Conservation (phyloP, 2,888 invertebrate species). For the Ophraella communa region DNA sequence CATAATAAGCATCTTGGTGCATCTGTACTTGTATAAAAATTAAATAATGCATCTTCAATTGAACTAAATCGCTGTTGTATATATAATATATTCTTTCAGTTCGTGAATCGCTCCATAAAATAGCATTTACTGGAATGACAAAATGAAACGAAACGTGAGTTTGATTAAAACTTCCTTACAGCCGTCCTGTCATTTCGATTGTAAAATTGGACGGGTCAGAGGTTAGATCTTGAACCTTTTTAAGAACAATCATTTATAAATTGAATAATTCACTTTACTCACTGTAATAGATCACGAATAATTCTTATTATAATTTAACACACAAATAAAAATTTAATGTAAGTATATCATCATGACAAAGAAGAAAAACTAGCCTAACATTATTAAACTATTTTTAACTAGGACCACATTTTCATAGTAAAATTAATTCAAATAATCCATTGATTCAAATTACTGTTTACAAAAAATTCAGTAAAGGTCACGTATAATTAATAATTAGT, state of each 20-base stretch:
- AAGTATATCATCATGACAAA: too few species aligned
- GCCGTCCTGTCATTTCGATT: conserved; percentile 6
- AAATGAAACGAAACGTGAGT: conserved; percentile 12
- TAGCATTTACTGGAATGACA: not conserved
- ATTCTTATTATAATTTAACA: too few species aligned
- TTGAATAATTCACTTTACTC: conserved; percentile 47
- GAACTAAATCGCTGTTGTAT: conserved; percentile 1
- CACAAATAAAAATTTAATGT: too few species aligned
- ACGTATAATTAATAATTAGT: too few species aligned
- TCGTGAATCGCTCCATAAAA: not conserved
- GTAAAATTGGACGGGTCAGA: conserved; percentile 34
- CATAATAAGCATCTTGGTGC: not conserved
- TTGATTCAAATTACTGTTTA: too few species aligned
- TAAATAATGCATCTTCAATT: not conserved
- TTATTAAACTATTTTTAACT: too few species aligned
- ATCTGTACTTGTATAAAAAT: not conserved
- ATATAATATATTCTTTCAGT: not conserved
- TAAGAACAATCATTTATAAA: conserved; percentile 46
- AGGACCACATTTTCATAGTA: too few species aligned
- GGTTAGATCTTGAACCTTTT: conserved; percentile 39
- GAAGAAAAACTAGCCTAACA: too few species aligned
- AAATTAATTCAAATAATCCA: too few species aligned
- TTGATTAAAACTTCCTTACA: conserved; percentile 21
- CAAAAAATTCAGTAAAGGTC: too few species aligned
- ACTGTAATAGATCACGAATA: not conserved